A percentile compares a stretch with the other conserved stretches of the same genome.
Evolutionary conservation across 2,888 invertebrate species (phyloP).

Genomic region (Hololepta plana): DNA sequence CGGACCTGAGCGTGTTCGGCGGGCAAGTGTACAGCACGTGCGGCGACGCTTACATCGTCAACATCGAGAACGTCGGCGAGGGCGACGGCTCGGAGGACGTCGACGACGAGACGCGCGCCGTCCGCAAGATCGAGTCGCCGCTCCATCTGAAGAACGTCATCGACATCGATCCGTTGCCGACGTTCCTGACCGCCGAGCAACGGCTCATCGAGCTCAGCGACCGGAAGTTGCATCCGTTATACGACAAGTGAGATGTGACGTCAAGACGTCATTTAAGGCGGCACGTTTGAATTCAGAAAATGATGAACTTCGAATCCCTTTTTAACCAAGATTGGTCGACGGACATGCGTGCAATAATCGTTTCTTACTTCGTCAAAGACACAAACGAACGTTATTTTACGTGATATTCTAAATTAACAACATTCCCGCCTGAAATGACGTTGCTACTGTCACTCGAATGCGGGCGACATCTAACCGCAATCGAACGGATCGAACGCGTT

Average conservation of each 20-base stretch:
- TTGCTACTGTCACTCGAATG: too few relatives aligned
- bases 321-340: too few relatives aligned
- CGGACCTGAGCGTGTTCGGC: slow-evolving; percentile 16
- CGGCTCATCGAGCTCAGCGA: slow-evolving; percentile 18
- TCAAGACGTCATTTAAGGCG: slow-evolving; percentile 3
- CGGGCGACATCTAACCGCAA: too few relatives aligned
- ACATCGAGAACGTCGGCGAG: slow-evolving; percentile 14
- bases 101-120: slow-evolving; percentile 14
- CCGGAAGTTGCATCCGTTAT: slow-evolving; percentile 20
- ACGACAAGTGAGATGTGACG: slow-evolving; percentile 13
- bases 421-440: too few relatives aligned
- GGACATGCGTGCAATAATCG: too few relatives aligned
- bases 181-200: slow-evolving; percentile 17
- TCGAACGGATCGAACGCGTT: too few relatives aligned
- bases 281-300: too few relatives aligned
- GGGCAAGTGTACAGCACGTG: slow-evolving; percentile 19
- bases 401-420: too few relatives aligned
- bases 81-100: slow-evolving; percentile 3
- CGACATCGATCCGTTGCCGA: slow-evolving; percentile 18
- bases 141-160: slow-evolving; percentile 15
- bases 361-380: too few relatives aligned
- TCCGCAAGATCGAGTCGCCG: slow-evolving; percentile 18
- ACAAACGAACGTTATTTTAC: too few relatives aligned
- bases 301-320: too few relatives aligned
- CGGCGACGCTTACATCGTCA: slow-evolving; percentile 20